phyloP scores from a whole-genome alignment of 2,113 vertebrate genomes.

The Mionectes macconnelli region DNA sequence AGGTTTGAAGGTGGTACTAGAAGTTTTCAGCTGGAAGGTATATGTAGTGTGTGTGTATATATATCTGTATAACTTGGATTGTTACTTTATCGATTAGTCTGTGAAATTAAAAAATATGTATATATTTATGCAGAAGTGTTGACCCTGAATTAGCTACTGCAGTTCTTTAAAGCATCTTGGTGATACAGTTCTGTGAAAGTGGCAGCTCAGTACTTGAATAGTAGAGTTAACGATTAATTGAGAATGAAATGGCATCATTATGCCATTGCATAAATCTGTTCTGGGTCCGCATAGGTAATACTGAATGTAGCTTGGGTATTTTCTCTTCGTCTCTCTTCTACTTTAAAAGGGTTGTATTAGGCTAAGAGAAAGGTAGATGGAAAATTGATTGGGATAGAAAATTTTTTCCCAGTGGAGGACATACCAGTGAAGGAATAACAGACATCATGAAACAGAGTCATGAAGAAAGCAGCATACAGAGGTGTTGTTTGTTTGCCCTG shows the following conservation, averaged over 20 bases:
- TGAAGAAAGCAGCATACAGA: background rate
- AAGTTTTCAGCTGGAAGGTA: background rate
- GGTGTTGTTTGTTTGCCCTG: background rate
- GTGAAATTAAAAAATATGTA: background rate
- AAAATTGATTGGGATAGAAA: background rate
- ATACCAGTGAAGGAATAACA: background rate
- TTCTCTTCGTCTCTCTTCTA: background rate
- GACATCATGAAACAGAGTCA: background rate
- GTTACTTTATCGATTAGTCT: background rate
- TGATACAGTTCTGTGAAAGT: background rate
- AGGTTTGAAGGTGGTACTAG: background rate
- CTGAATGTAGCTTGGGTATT: background rate
- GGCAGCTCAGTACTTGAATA: background rate
- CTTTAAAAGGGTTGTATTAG: background rate
- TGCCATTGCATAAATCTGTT: background rate
- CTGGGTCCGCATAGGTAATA: background rate
- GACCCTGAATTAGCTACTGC: background rate
- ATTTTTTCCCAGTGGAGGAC: rapidly evolving
- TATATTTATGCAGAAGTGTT: background rate
- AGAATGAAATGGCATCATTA: background rate
- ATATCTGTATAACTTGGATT: background rate
- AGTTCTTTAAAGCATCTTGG: background rate
- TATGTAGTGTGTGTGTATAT: too few species aligned
- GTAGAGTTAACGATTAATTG: background rate
- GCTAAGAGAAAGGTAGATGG: background rate